Evolutionary conservation across 2,888 invertebrate species (phyloP), one percentile per base, ranked within the genome.

Genomic region (Dichetophora obliterata): DNA sequence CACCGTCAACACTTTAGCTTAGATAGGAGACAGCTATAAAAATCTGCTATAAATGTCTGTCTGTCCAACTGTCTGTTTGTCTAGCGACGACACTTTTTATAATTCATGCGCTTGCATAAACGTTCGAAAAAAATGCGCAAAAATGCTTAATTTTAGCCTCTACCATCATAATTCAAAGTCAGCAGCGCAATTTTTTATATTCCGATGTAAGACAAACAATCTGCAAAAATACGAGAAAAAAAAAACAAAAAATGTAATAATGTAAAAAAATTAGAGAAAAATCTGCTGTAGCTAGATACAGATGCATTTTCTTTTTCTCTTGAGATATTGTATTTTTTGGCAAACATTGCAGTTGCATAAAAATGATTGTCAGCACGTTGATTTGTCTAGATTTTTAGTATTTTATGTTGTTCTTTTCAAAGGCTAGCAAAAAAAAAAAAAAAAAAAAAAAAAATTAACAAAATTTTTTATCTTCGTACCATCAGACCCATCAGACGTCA

Each of bases 111-210:
- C 43, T 59, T 54, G 19, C 31, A 66, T 27, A n/a, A 61, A 31
- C 19, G 6, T 19, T 69, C 27, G 31, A 50, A 50, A 69, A n/a
- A 71, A 65, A 63, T 69, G 69, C 76, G 71, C 11, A 52, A 34
- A 50, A 34, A 59, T 70, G 50, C 59, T 85, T 85, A 85, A 83
- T 80, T 86, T 84, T 84, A 86, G 85, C 83, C 83, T 50, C 81
- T 81, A 82, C 84, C 79, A 11, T 43, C 43, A 86, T 85, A 85
- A 84, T 86, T 85, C 85, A 85, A 85, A 85, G 85, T 85, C 85
- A 86, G 81, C 85, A 73, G 75, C 76, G 85, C 85, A 85, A 83
- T 85, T 85, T 85, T 86, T 85, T 86, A 84, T 57, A 59, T 75
- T 76, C 81, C 81, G 43, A 31, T 57, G 59, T 50, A 76, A 16